Evolutionary conservation across 1,140 invertebrate species (phyloP), one percentile per base, ranked within the genome.

Genomic region (Dendrolimus punctatus): DNA sequence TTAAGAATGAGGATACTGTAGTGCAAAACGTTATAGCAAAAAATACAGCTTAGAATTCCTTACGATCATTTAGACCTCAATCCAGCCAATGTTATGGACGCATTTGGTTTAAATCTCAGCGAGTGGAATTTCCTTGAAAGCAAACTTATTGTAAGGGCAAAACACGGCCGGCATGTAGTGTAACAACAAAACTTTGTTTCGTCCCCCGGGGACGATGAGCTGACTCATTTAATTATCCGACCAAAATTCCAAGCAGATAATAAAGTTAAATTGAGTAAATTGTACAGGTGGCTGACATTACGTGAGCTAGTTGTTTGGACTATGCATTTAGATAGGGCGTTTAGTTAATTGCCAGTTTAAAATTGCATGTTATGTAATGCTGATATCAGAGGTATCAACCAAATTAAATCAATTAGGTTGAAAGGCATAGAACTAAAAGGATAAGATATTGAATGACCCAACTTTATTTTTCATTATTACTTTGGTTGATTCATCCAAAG

Each of bases 261-360:
- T 73, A 71, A 71, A 68, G 60, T 68, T 73, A 69, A 73, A 73
- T 73, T 68, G 66, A 69, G 68, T 67, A 65, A 73, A 73, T 71
- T 73, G 63, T 58, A 63, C 71, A 73, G 71, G 66, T 71, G 71
- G 60, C 64, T 61, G 61, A 51, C 60, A 53, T 65, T 49, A 66
- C 60, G 52, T 64, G 51, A 53, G 64, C 61, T 64, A 55, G 49
- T 57, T 55, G 51, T 51, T 23, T 23, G 36, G 9, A 51, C 50
- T 56, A 51, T n/a, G 41, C 46, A 46, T 49, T 65, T 63, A 59
- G 66, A 68, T 52, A 50, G 54, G 45, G 49, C 58, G 51, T 62
- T 64, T 62, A 55, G 42, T 70, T 64, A 60, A 66, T 53, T 59
- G 49, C 51, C 57, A 65, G 53, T 68, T 64, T 58, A 68, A 59